phyloP scores from a whole-genome alignment of 2,888 invertebrate genomes.

The Dorcus parallelipipedus region DNA sequence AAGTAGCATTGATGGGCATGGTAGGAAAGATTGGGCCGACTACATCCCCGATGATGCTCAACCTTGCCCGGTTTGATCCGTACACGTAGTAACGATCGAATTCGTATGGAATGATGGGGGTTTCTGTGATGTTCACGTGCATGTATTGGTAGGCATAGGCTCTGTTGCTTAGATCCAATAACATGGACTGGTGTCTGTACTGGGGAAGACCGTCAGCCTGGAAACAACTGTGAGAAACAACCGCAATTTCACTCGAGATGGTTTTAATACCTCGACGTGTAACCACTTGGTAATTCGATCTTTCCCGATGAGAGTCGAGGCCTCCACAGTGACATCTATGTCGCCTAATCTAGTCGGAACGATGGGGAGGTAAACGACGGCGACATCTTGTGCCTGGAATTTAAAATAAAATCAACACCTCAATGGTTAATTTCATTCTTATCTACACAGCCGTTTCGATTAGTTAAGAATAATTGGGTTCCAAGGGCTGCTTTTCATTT shows the following conservation, averaged over 20 bases:
- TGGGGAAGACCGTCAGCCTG: conserved; percentile 89
- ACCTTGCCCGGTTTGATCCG: conserved; percentile 81
- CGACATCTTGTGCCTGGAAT: conserved; percentile 66
- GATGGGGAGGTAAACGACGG: conserved; percentile 85
- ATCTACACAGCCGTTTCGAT: background rate
- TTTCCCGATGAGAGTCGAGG: conserved; percentile 69
- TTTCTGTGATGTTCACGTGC: conserved; percentile 93
- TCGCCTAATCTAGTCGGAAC: conserved; percentile 79
- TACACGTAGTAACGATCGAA: conserved; percentile 89
- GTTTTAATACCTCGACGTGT: conserved; percentile 60
- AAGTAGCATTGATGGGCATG: conserved; percentile 87
- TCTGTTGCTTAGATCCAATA: conserved; percentile 88
- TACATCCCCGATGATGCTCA: conserved; percentile 87
- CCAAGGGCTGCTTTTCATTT: too few species aligned
- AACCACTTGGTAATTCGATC: conserved; percentile 65
- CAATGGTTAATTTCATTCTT: background rate
- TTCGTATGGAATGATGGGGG: conserved; percentile 88
- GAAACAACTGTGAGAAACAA: conserved; percentile 20
- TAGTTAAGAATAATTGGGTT: background rate
- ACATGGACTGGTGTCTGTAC: conserved; percentile 85
- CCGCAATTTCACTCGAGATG: background rate
- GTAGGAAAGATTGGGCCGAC: conserved; percentile 91
- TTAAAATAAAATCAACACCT: background rate
- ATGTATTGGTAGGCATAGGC: conserved; percentile 92
- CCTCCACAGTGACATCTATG: conserved; percentile 72